Base-by-base conservation (phyloP, 2,888 invertebrate genomes). In the Celastrina argiolus region DNA sequence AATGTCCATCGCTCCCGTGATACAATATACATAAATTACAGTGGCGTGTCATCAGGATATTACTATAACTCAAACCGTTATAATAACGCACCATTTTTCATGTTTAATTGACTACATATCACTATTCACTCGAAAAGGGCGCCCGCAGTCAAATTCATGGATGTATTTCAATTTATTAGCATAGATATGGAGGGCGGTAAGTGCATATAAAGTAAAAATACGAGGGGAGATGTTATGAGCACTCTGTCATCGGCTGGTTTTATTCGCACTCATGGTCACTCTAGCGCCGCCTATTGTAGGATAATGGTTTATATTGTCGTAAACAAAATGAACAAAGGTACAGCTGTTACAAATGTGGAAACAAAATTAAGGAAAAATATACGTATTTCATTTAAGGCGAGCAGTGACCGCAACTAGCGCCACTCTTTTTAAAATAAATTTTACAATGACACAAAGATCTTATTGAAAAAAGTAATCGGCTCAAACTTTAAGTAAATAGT, bases 191-290 rank as follows among this genome's bases (percentile, higher is more conserved):
- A 74, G 79, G 81, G 81, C 76, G 77, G 76, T 78, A 78, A 81
- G 77, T 80, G 80, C 77, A 77, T 74, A 76, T 79, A 72, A 72
- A 78, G 82, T 82, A 84, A 84, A 85, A 84, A 85, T 84, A 81
- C 76, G 74, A 74, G 77, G 79, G 75, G 74, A 69, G 72, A 73
- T 72, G 82, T 82, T 83, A 84, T 78, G 76, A 76, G 75, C 76
- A 78, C 78, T 87, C 81, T 84, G 81, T 87, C 87, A 87, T 85
- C 78, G 76, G 74, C 74, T 81, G 77, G 77, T 80, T 83, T 85
- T 84, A 86, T 83, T 76, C 78, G 74, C 73, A 74, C 78, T 74
- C 51, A 76, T 75, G 83, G 84, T 83, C 81, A 79, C 68, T 74
- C 69, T 69, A 68, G 59, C 36, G 66, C 65, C 69, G 69, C 66